Evolutionary conservation across 2,113 vertebrate genomes (phyloP).

Genomic region (Hemiprocne comata): DNA sequence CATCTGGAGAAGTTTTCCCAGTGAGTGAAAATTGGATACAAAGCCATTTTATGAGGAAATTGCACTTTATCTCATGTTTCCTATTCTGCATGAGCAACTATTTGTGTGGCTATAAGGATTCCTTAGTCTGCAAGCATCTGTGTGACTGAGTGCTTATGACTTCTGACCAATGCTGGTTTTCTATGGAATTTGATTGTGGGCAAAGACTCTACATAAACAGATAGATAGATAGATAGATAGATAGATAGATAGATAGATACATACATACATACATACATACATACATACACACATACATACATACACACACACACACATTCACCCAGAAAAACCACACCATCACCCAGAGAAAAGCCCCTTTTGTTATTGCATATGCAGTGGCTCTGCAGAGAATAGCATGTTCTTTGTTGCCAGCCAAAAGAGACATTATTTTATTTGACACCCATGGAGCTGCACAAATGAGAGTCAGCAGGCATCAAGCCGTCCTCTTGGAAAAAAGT

Average conservation of each 20-base stretch:
- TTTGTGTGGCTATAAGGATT: background rate
- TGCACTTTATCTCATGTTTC: constrained; percentile 5
- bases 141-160: background rate
- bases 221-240: background rate
- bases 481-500: constrained; percentile 6
- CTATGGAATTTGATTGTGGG: background rate
- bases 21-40: background rate
- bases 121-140: background rate
- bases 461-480: constrained; percentile 42
- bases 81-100: background rate
- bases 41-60: background rate
- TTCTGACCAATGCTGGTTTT: background rate
- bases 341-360: constrained; percentile 18
- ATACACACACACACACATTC: background rate
- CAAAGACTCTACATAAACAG: background rate
- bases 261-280: too few species aligned
- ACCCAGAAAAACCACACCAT: background rate
- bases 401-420: constrained; percentile 49
- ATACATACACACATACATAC: too few species aligned
- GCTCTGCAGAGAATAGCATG: background rate
- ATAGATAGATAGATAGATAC: too few species aligned
- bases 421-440: constrained; percentile 39
- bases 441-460: constrained; percentile 47
- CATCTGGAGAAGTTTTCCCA: constrained; percentile 37
- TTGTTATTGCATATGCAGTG: background rate